These are phyloP conservation scores for Pseudotriccus pelzelni DNA, from an alignment of 2,797 vertebrate species.

Conservation along the genomic window DNA sequence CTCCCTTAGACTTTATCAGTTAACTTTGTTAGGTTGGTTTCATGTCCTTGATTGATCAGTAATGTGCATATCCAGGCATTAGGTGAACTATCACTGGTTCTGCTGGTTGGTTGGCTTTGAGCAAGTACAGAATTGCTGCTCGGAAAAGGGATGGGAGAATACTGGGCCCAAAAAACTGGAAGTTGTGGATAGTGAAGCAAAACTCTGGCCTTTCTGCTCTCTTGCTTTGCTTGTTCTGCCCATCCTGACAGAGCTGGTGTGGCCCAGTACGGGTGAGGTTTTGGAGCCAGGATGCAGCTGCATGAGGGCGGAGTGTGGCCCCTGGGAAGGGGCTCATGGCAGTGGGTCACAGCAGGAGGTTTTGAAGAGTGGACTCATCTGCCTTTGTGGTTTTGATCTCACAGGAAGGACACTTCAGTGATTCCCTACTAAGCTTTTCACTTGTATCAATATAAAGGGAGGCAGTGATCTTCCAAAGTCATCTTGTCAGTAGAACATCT, in stretches of 20 bases:
- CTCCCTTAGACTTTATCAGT: neutral
- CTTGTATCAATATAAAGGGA: neutral
- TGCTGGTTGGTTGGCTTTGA: neutral
- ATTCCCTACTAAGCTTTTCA: neutral
- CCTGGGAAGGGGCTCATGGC: neutral
- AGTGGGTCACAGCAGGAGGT: neutral
- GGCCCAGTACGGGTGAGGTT: neutral
- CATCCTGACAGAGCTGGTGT: neutral
- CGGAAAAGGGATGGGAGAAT: neutral
- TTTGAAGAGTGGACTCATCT: neutral
- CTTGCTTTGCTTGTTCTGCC: neutral
- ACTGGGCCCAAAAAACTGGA: neutral
- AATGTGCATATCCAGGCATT: neutral
- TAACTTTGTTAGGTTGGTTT: neutral
- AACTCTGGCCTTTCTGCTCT: neutral
- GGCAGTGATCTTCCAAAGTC: neutral
- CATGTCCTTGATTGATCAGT: neutral
- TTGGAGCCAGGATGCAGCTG: neutral
- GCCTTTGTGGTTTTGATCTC: neutral
- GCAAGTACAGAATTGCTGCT: neutral
- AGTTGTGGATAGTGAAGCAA: neutral
- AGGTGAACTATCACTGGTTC: neutral
- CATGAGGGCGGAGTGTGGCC: neutral
- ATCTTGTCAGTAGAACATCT: neutral
- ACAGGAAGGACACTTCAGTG: neutral